Conservation (phyloP, 2,113 vertebrate species). For the Thunnus maccoyii region DNA sequence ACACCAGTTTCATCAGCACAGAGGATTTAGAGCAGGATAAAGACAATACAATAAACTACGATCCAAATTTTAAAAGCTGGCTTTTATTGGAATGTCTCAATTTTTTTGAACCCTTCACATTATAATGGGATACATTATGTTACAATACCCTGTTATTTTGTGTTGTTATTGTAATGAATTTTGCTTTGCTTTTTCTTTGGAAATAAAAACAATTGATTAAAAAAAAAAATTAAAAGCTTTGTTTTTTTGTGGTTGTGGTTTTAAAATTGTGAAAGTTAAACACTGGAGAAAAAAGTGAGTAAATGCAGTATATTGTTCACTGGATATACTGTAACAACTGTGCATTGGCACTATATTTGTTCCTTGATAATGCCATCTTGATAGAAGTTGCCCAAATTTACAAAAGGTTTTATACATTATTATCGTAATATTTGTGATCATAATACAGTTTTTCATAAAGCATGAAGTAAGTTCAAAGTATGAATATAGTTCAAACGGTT, state of each 20-base stretch:
- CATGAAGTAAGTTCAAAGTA: not conserved
- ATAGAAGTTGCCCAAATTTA: not conserved
- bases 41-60: not conserved
- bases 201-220: too few relatives aligned
- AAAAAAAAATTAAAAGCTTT: too few relatives aligned
- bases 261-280: not conserved
- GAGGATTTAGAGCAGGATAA: not conserved
- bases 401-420: not conserved
- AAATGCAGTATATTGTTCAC: too few relatives aligned
- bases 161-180: too few relatives aligned
- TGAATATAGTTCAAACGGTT: not conserved
- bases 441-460: not conserved
- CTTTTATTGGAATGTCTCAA: too few relatives aligned
- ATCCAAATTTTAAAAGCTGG: not conserved
- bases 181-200: too few relatives aligned
- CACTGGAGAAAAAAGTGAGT: too few relatives aligned
- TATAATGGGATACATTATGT: too few relatives aligned
- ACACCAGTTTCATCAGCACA: not conserved
- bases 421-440: not conserved
- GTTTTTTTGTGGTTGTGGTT: not conserved
- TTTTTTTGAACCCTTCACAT: too few relatives aligned
- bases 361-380: not conserved
- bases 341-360: not conserved
- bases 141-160: too few relatives aligned
- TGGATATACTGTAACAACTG: too few relatives aligned